Evolutionary conservation across 2,888 invertebrate species (phyloP), one percentile per base, ranked within the genome.

Genomic region (Aphelenchoides bicaudatus): DNA sequence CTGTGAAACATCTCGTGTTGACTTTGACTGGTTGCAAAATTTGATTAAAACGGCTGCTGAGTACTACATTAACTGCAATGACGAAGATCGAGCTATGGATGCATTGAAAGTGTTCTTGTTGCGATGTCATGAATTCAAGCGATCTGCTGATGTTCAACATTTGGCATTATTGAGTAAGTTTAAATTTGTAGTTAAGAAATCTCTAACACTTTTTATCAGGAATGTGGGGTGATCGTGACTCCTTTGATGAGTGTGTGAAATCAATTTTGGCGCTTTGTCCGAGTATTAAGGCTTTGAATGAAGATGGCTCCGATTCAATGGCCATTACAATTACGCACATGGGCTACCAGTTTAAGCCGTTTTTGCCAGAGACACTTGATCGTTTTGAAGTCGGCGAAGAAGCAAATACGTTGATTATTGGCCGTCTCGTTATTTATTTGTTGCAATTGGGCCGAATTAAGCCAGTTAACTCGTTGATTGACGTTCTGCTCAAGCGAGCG

Each of bases 81-180:
- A 77, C 51, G 77, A 73, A 21, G 71, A 72, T 8, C 67, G 65
- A 39, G 71, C 75, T 3, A 71, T 74, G 27, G 59, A 61, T 25
- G 68, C 75, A 1, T 53, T 77, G 10, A 70, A 74, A 56, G 69
- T 67, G 3, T 73, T 72, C 48, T 67, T 77, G 19, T 57, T 70
- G 30, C 59, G 77, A 38, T 65, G 71, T 39, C 39, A 62, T 25
- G 70, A 75, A 39, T 75, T 74, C 46, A 65, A 65, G 23, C 54
- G 65, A 43, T n/a, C 54, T 16, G 63, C 63, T n/a, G 65, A 66
- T 51, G 39, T 46, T 16, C 62, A 62, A 37, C 63, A 64, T 39
- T 31, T 62, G 21, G 68, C 68, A 5, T 61, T 74, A 5, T 56
- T 72, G 5, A 60, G 68, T 65, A 2, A 49, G 39, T 16, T 48